Conservation (phyloP, 2,888 invertebrate genomes). For the Thereva unica region DNA sequence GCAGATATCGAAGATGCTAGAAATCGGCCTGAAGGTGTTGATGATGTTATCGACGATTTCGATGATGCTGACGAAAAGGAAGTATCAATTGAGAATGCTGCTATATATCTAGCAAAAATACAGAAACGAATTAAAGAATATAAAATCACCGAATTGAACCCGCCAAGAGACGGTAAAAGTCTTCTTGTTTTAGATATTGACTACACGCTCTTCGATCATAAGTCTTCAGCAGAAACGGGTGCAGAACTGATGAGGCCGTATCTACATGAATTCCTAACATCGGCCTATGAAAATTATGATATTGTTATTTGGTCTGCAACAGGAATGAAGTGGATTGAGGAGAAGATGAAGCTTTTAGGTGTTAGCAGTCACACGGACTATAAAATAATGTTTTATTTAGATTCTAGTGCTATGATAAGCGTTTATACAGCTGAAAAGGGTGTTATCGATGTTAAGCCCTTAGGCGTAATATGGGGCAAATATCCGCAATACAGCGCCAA, state of each 20-base stretch:
- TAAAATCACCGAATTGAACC: constrained; percentile 78
- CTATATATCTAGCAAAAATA: constrained; percentile 77
- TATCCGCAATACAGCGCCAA: constrained; percentile 83
- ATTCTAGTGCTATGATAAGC: constrained; percentile 92
- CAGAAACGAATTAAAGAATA: constrained; percentile 83
- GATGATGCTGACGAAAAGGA: constrained; percentile 87
- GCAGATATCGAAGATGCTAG: constrained; percentile 86
- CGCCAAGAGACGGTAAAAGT: constrained; percentile 83
- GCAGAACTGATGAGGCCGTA: constrained; percentile 92
- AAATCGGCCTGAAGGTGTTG: constrained; percentile 77
- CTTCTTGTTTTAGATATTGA: constrained; percentile 93
- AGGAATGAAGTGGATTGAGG: constrained; percentile 97
- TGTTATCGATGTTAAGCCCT: constrained; percentile 90
- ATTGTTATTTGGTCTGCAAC: constrained; percentile 99
- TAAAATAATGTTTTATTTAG: constrained; percentile 90
- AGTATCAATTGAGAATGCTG: constrained; percentile 54
- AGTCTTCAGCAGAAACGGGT: constrained; percentile 86
- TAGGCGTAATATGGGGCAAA: constrained; percentile 97
- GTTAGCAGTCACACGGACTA: constrained; percentile 81
- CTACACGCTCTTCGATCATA: constrained; percentile 94
- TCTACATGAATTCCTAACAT: constrained; percentile 89
- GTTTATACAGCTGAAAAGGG: constrained; percentile 90
- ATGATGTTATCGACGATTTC: constrained; percentile 88
- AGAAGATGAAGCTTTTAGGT: constrained; percentile 92
- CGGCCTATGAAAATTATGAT: constrained; percentile 88